Percentiles rank a stretch among this genome's conserved stretches.
Conservation (phyloP, 2,888 invertebrate species). For the Calliopum simillimum region DNA sequence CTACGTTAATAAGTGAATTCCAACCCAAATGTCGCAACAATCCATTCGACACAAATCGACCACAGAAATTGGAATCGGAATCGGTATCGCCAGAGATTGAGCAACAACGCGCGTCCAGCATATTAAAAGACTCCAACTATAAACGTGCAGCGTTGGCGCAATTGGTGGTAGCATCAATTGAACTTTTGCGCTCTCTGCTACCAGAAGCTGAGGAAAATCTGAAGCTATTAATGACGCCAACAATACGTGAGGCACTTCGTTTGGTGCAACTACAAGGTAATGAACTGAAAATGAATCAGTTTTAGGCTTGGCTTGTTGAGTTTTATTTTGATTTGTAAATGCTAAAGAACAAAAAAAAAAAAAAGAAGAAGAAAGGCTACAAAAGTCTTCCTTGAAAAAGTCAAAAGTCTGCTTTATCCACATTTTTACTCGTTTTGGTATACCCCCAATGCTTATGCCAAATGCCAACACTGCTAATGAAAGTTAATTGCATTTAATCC, state of each 20-base stretch:
- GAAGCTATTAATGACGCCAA: slow-evolving; percentile 66
- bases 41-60: slow-evolving; percentile 66
- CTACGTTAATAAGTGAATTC: slow-evolving; percentile 65
- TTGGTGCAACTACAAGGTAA: slow-evolving; percentile 67
- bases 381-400: too few relatives aligned
- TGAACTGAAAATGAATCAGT: slow-evolving; percentile 66
- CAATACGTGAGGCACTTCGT: slow-evolving; percentile 67
- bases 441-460: too few relatives aligned
- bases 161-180: slow-evolving; percentile 86
- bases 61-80: slow-evolving; percentile 68
- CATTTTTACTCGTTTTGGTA: too few relatives aligned
- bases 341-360: slow-evolving; percentile 11
- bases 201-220: slow-evolving; percentile 71
- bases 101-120: slow-evolving; percentile 83
- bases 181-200: slow-evolving; percentile 77
- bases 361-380: too few relatives aligned
- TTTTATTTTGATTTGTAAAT: slow-evolving; percentile 64
- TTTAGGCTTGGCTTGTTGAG: slow-evolving; percentile 66
- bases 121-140: slow-evolving; percentile 89
- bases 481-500: too few relatives aligned
- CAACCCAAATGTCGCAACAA: slow-evolving; percentile 66
- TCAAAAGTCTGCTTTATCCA: too few relatives aligned
- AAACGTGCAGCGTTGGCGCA: slow-evolving; percentile 87
- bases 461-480: too few relatives aligned
- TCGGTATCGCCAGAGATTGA: slow-evolving; percentile 86